Base-by-base conservation (phyloP, 2,888 invertebrate species). In the Heliconius ismenius region DNA sequence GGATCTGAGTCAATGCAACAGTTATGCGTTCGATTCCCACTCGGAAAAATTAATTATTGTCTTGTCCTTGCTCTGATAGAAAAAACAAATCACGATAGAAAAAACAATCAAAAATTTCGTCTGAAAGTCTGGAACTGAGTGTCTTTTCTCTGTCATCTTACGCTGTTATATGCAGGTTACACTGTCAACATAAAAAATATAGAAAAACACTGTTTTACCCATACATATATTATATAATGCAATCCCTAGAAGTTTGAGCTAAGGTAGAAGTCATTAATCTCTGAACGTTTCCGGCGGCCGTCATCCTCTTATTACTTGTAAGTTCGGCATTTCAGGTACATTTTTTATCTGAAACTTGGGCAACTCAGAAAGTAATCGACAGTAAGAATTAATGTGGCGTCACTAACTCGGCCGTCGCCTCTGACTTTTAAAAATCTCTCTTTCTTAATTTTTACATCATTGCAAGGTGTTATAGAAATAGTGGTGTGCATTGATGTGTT, bases 391-490 rank as follows among this genome's bases (percentile, higher is more conserved):
- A 93, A 93, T 93, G 93, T 93, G 92, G 91, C 92, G 92, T 87
- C 92, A 91, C 93, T 92, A 93, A 93, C 92, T 91, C 89, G 88
- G 79, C 84, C 86, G 87, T 86, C 86, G 87, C 84, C 87, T 84
- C 87, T 85, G 86, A 87, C 82, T 87, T 89, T 88, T 87, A 87
- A 88, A 89, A 91, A 91, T 90, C 90, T 89, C 90, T 89, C 87
- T 90, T 90, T 90, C 91, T 91, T 93, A 92, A 93, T 93, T 93
- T 93, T 92, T 92, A 93, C 92, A 93, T 91, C 92, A 87, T 90
- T 89, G 88, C 91, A 91, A 93, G 92, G 92, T 93, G 92, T 90
- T 90, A 85, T 86, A 80, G 79, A 73, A 62, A 76, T 83, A 87
- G 87, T 72, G 87, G 81, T 81, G 86, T 10, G 15, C 72, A 11